A percentile compares a stretch with the other conserved stretches of the same genome.
These are phyloP conservation scores for Hylia prasina DNA, from an alignment of 2,113 vertebrate species.

Conservation along the genomic window DNA sequence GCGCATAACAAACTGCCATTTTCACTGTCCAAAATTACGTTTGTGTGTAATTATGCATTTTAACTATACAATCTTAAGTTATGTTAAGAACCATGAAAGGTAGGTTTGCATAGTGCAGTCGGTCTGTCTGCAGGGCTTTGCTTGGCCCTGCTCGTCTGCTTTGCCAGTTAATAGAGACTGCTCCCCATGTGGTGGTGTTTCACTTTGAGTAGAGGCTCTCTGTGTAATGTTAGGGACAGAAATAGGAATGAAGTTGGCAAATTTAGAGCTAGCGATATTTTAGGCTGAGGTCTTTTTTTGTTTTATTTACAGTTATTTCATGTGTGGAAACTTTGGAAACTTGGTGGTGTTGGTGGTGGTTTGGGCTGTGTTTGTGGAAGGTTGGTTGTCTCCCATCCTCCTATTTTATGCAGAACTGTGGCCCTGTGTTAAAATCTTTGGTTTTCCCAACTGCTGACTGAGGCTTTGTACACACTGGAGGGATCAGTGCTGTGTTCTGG, in stretches of 20 bases:
- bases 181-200: fast-evolving
- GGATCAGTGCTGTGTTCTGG: not conserved
- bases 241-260: not conserved
- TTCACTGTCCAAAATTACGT: not conserved
- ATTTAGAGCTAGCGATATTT: not conserved
- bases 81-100: not conserved
- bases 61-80: not conserved
- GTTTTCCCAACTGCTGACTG: not conserved
- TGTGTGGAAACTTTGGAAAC: not conserved
- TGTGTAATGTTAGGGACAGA: not conserved
- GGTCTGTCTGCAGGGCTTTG: not conserved
- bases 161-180: not conserved
- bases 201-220: not conserved
- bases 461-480: fast-evolving
- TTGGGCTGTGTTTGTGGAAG: not conserved
- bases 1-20: not conserved
- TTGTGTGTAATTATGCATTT: not conserved
- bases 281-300: not conserved
- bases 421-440: not conserved
- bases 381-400: not conserved
- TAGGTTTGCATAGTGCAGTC: not conserved
- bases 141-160: not conserved
- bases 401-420: not conserved
- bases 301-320: not conserved
- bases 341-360: not conserved